Base-by-base conservation (phyloP, 2,113 vertebrate genomes). In the Amblyopsis rosae region DNA sequence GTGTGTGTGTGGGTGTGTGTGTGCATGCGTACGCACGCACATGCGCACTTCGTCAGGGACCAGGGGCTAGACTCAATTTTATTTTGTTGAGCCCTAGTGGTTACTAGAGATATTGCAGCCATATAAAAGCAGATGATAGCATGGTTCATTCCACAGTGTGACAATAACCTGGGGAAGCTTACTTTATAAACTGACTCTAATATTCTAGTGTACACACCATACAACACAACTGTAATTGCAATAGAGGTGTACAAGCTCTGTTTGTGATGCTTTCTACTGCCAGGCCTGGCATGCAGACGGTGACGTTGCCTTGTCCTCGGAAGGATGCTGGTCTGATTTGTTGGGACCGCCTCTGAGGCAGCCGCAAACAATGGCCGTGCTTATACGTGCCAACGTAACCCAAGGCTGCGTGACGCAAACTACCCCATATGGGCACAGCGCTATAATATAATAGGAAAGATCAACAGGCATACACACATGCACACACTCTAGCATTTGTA, bases 1-100 rank as follows among this genome's bases (percentile, higher is more conserved):
- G 53, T 48, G 58, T 54, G 54, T 67, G 76, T 62, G 47, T 46
- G 51, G 67, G 70, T 62, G 64, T 71, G 17, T 72, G 62, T 60
- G 35, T 57, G 57, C 70, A 55, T 64, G n/a, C 41, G 49, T 67
- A 73, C 65, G 45, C 32, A 17, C 35, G 59, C 33, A 10, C 33
- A 67, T 56, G 49, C 56, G 53, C 6, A 8, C n/a, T 12, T 4
- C 11, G 4, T 4, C 15, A 32, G 19, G n/a, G 47, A 4, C 1
- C 46, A 55, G 19, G 12, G 0, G 51, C 10, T 55, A 55, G 49
- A 41, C 35, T 8, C 7, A 5, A 41, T 12, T 51, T 46, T 26
- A 58, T 32, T 50, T 64, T 50, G 7, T 76, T 50, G 17, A 69
- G 67, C 32, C 55, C 59, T 32, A 15, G 32, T 75, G 64, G 65